phyloP scores from a whole-genome alignment of 2,888 invertebrate species.

The Trichogramma evanescens region DNA sequence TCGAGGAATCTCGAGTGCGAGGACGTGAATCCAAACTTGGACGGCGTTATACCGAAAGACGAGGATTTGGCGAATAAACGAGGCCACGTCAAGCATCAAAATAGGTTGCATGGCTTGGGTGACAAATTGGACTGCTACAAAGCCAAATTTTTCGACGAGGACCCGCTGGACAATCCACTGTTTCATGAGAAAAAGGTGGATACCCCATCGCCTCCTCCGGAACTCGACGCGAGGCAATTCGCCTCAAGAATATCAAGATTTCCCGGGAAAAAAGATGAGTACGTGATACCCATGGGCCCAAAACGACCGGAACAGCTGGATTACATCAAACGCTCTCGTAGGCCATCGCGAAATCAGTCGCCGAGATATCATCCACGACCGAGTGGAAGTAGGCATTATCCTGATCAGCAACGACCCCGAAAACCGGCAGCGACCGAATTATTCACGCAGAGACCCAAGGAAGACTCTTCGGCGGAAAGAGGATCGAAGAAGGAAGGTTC shows the following conservation, averaged over 20 bases:
- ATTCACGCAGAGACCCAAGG: neutral
- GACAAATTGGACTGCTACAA: constrained; percentile 70
- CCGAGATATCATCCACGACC: neutral
- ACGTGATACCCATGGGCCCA: constrained; percentile 28
- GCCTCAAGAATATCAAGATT: constrained; percentile 30
- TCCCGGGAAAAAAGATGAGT: constrained; percentile 28
- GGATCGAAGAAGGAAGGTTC: neutral
- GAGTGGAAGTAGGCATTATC: neutral
- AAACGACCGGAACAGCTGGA: constrained; percentile 32
- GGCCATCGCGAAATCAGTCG: neutral
- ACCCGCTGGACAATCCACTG: constrained; percentile 70
- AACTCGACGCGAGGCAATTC: constrained; percentile 31
- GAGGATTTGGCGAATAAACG: constrained; percentile 33
- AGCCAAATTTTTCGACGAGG: constrained; percentile 65
- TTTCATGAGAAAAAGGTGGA: constrained; percentile 49
- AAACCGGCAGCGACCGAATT: neutral
- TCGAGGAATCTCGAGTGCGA: constrained; percentile 50
- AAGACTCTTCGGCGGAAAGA: neutral
- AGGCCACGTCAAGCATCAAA: constrained; percentile 32
- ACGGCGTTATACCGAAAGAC: constrained; percentile 36
- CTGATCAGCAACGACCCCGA: neutral
- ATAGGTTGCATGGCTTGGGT: constrained; percentile 58
- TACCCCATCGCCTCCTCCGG: constrained; percentile 30
- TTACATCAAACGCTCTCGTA: neutral
- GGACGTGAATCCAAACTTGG: constrained; percentile 39